Evolutionary conservation across 2,113 vertebrate species (phyloP).

Genomic region (Elephas maximus): DNA sequence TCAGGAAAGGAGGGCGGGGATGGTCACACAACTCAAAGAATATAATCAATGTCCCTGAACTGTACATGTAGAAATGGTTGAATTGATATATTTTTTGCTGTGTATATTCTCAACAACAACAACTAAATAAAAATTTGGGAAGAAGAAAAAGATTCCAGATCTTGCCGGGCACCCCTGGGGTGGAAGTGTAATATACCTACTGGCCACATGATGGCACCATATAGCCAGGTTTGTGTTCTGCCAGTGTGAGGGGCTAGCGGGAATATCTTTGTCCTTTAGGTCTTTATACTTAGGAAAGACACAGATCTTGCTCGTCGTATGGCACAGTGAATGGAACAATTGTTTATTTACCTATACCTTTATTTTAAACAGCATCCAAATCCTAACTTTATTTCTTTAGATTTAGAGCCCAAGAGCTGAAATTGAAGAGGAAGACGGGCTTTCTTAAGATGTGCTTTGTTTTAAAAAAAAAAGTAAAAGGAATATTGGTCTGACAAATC

Average conservation of each 20-base stretch:
- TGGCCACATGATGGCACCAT: slow-evolving; percentile 65
- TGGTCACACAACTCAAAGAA: not conserved
- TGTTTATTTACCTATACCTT: slow-evolving; percentile 20
- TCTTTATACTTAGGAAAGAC: not conserved
- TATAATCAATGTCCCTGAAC: not conserved
- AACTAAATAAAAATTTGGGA: no score
- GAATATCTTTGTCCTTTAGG: slow-evolving; percentile 25
- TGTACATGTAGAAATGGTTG: not conserved
- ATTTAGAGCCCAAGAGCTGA: not conserved
- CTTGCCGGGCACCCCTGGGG: accelerated
- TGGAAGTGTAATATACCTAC: not conserved
- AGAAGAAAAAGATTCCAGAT: no score
- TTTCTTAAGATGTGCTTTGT: slow-evolving; percentile 24
- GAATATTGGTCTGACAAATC: not conserved
- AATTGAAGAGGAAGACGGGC: slow-evolving; percentile 31
- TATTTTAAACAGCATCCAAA: slow-evolving; percentile 49
- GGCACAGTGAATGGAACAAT: not conserved
- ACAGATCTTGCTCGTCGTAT: not conserved
- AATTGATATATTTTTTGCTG: not conserved
- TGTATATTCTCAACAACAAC: not conserved
- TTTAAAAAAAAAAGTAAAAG: not conserved
- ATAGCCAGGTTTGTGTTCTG: slow-evolving; percentile 47
- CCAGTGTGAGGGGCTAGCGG: accelerated
- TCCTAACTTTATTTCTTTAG: slow-evolving; percentile 60
- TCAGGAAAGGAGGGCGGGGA: not conserved